Base-by-base conservation (phyloP, 92 coral and sea anemone genomes). In the Bergia sp. region DNA sequence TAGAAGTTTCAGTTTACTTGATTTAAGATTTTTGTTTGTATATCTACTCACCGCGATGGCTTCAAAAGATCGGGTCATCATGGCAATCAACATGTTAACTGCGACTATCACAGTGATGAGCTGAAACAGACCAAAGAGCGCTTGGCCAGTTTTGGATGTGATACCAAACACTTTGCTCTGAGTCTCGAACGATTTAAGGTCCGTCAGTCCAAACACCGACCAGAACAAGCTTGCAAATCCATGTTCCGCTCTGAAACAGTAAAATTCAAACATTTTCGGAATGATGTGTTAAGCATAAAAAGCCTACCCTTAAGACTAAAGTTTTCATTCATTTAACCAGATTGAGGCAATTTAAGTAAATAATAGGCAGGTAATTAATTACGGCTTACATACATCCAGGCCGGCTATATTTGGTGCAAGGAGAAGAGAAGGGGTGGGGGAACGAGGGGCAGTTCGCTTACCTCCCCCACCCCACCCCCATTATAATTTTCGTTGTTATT, bases 11-110 rank as follows among this genome's bases (percentile, higher is more conserved):
- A 55, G 87, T 23, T 20, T 37, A 23, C 9, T 10, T 72, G 76
- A 29, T 39, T 29, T 29, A 29, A 29, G 29, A 29, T 29, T 29
- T 29, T 29, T 72, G 42, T 40, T 13, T 39, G 13, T 64, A 39
- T 29, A 77, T 7, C 57, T 7, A 23, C 94, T 89, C 88, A 96
- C 97, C 90, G 93, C 92, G 58, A 94, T 96, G 39, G 77, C 88
- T 42, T 96, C 97, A 76, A 89, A 96, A 0, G 98, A 93, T 72
- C 91, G 89, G 47, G 94, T 91, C 98, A 96, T 94, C 97, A 96
- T 96, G 1, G 98, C 97, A 73, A 94, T 96, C 69, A 96, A 90
- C 98, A 96, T 96, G 65, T 96, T 96, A 37, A 96, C 82, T 3
- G 95, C 97, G 36, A 96, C 94, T 44, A 96, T 90, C 29, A 93